Conservation (phyloP, 1,140 invertebrate species). For the Anoplophora glabripennis region DNA sequence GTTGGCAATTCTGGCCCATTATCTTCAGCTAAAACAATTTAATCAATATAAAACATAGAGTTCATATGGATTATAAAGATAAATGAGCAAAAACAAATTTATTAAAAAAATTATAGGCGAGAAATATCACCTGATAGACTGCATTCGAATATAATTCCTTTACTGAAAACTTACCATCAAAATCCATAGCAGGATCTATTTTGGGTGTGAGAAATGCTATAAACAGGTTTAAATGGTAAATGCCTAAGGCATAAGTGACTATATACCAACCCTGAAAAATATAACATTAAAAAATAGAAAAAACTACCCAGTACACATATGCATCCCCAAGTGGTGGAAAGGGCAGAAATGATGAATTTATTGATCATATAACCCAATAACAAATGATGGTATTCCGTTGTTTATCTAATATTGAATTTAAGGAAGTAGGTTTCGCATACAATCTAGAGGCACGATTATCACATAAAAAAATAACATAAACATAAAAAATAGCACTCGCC, state of each 20-base stretch:
- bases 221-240: conserved; percentile 98
- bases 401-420: too few species aligned
- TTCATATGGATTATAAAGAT: too few species aligned
- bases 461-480: too few species aligned
- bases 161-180: conserved; percentile 67
- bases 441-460: too few species aligned
- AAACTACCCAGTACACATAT: background rate
- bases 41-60: too few species aligned
- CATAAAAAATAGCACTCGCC: too few species aligned
- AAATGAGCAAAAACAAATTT: background rate
- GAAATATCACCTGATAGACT: background rate
- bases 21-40: conserved; percentile 57
- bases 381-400: too few species aligned
- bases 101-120: background rate
- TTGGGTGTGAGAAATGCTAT: conserved; percentile 99
- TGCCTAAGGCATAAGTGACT: conserved; percentile 96
- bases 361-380: too few species aligned
- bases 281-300: conserved; percentile 2
- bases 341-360: conserved; percentile 14
- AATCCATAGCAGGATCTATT: conserved; percentile 94
- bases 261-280: conserved; percentile 97
- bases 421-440: too few species aligned
- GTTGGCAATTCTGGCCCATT: conserved; percentile 92
- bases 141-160: too few species aligned
- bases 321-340: conserved; percentile 29